Percentiles rank a stretch among this genome's conserved stretches.
phyloP scores from a whole-genome alignment of 2,888 invertebrate species.

The Drosophila subsilvestris region DNA sequence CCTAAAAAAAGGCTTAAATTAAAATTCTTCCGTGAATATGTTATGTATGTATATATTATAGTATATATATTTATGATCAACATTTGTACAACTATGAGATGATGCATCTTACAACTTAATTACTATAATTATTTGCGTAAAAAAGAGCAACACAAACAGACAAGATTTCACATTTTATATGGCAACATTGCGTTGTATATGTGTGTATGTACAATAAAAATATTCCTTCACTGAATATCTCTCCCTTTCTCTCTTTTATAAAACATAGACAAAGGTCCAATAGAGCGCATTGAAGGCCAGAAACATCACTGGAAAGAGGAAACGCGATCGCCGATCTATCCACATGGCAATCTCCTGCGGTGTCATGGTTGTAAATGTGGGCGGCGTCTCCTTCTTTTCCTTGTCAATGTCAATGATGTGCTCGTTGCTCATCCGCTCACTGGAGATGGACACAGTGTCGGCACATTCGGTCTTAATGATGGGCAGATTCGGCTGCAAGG shows the following conservation, averaged over 20 bases:
- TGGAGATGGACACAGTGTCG: conserved; percentile 74
- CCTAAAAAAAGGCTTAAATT: too few species aligned
- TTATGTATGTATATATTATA: not conserved
- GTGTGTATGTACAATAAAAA: conserved; percentile 9
- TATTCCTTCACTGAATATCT: conserved; percentile 4
- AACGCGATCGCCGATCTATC: conserved; percentile 79
- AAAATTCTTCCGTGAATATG: not conserved
- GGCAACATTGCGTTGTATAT: conserved; percentile 38
- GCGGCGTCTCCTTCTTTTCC: conserved; percentile 66
- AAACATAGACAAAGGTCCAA: conserved; percentile 81
- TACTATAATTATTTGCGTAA: conserved; percentile 61
- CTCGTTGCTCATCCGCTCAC: conserved; percentile 69
- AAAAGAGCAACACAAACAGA: conserved; percentile 52
- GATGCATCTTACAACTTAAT: conserved; percentile 63
- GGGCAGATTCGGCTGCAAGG: conserved; percentile 70
- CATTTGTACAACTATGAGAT: conserved; percentile 73
- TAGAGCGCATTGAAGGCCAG: conserved; percentile 79
- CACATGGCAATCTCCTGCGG: conserved; percentile 82
- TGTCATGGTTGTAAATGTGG: conserved; percentile 82
- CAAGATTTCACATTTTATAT: conserved; percentile 53
- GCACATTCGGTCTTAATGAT: conserved; percentile 81
- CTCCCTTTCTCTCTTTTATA: conserved; percentile 43
- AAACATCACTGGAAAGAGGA: conserved; percentile 80
- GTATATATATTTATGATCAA: conserved; percentile 42
- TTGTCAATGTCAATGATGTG: conserved; percentile 78